Conservation (phyloP, 2,113 vertebrate genomes). For the Glareola pratincola region DNA sequence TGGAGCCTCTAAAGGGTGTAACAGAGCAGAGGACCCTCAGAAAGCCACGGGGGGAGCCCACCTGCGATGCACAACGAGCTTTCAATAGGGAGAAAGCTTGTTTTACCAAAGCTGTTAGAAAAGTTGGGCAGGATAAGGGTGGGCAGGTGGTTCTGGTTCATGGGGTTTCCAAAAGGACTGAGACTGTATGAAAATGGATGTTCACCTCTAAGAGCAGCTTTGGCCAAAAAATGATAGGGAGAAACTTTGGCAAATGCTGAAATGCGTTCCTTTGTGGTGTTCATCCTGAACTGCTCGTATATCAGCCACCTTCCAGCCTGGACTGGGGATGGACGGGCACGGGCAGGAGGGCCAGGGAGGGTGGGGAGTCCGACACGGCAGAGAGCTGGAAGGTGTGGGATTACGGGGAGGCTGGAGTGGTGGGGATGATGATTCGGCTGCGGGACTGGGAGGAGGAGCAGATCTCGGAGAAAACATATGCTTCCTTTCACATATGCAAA, state of each 20-base stretch:
- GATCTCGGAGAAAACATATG: background rate
- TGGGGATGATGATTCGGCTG: rapidly evolving
- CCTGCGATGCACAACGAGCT: background rate
- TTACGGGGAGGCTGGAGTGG: background rate
- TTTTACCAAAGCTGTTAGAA: background rate
- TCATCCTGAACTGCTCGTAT: background rate
- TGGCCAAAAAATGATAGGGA: background rate
- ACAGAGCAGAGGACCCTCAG: background rate
- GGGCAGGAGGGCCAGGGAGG: background rate
- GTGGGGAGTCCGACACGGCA: background rate
- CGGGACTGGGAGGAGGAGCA: background rate
- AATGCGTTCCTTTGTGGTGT: rapidly evolving
- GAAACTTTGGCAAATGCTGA: background rate
- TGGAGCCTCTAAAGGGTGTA: background rate
- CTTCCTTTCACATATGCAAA: background rate
- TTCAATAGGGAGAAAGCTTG: background rate
- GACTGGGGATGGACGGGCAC: background rate
- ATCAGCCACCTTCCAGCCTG: background rate
- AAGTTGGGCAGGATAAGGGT: background rate
- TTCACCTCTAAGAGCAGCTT: background rate
- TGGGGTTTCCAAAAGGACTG: background rate
- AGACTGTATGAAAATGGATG: background rate
- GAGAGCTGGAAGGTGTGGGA: background rate
- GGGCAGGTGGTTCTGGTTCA: background rate
- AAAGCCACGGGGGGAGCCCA: background rate